Base-by-base conservation (phyloP, 1,140 invertebrate species). In the Eufriesea mexicana region DNA sequence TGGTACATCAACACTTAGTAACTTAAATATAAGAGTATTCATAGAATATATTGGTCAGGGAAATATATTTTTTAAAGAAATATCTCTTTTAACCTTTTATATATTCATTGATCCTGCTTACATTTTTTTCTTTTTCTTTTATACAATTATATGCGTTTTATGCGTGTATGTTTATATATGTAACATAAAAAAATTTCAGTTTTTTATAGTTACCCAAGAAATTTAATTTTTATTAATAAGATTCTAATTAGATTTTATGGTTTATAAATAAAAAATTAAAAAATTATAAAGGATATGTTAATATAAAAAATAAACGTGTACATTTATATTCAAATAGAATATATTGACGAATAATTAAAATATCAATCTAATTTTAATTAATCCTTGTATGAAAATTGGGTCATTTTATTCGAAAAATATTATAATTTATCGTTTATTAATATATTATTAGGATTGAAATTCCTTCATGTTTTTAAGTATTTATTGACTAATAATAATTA, bases 51-150 rank as follows among this genome's bases (percentile, higher is more conserved):
- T 42, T 28, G 75, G 85, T 28, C 51, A n/a, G 59, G 67, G 35
- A 81, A 80, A 71, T 62, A 86, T 83, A 83, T 86, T 83, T 75
- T 86, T 20, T 74, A 61, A 64, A 54, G 59, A 72, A 62, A 42
- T 77, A 45, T 42, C 62, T 74, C 25, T 62, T 78, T 62, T 67
- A 67, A 78, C 67, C 28, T 78, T 77, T 74, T 28, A 73, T 73
- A 35, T 12, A 72, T 62, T 86, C 68, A 55, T 62, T 71, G 49
- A 74, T 78, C 72, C 55, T 86, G 74, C 45, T 61, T 64, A 73
- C 16, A 51, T 73, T 54, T 61, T 0, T 61, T 66, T 54, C 14
- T 25, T 10, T 66, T 14, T 16, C 45, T 42, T 59, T 12, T 14
- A 55, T 74, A 55, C 0, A 55, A 20, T 6, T 42, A 51, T 72